Conservation (phyloP, 64 coral and sea anemone species). For the Dendrophyllia cribrosa region DNA sequence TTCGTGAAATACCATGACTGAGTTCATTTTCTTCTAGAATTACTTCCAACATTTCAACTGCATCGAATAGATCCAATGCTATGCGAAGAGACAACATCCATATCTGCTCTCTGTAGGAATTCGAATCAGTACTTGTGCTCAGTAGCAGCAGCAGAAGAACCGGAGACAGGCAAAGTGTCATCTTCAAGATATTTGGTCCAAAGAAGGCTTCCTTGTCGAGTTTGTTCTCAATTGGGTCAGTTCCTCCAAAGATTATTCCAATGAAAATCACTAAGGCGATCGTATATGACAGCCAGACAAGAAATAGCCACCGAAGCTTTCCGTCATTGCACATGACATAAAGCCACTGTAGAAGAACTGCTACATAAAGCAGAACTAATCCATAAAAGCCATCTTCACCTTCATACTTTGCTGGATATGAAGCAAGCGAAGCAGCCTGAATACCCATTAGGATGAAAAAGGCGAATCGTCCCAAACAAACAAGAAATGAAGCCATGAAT, state of each 20-base stretch:
- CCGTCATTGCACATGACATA: neutral
- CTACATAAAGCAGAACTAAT: neutral
- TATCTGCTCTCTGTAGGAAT: neutral
- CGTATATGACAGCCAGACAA: neutral
- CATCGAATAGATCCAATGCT: slow-evolving; percentile 64
- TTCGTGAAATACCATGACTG: neutral
- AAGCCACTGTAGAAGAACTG: neutral
- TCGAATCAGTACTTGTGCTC: slow-evolving; percentile 1
- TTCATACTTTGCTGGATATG: slow-evolving; percentile 11
- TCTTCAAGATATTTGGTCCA: slow-evolving; percentile 64
- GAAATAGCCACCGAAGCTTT: neutral
- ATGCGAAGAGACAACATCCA: neutral
- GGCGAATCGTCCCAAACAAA: neutral
- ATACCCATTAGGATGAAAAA: neutral
- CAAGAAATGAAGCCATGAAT: neutral
- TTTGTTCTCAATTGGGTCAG: slow-evolving; percentile 27
- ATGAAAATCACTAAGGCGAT: slow-evolving; percentile 3
- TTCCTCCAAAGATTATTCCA: neutral
- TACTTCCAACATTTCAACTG: slow-evolving; percentile 56
- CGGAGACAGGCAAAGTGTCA: slow-evolving; percentile 35
- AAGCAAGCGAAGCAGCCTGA: neutral
- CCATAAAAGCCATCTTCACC: neutral
- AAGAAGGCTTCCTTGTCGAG: slow-evolving; percentile 32
- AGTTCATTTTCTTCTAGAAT: slow-evolving; percentile 35
- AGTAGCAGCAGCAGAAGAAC: slow-evolving; percentile 46